phyloP scores from a whole-genome alignment of 2,797 vertebrate genomes.

The Semaprochilodus insignis region DNA sequence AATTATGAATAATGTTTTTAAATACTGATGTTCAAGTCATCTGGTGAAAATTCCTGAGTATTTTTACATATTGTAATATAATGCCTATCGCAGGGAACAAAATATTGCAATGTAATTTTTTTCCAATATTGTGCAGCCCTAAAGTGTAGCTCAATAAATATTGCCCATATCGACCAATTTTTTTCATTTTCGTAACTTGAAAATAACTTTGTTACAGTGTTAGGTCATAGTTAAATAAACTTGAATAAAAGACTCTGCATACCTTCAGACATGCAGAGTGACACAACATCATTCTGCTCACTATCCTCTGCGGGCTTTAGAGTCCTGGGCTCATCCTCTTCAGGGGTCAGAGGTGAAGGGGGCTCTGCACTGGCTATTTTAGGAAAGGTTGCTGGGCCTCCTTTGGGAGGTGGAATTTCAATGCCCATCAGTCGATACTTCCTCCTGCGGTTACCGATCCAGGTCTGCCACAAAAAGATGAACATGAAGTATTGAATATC shows the following conservation, averaged over 20 bases:
- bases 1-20: too few relatives aligned
- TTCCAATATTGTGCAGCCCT: too few relatives aligned
- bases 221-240: background rate
- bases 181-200: background rate
- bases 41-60: too few relatives aligned
- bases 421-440: constrained; percentile 99
- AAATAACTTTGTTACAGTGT: background rate
- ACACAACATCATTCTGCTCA: constrained; percentile 87
- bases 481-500: constrained; percentile 6
- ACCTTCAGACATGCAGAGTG: constrained; percentile 93
- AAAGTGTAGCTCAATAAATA: too few relatives aligned
- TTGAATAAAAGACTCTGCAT: constrained; percentile 18
- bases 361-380: constrained; percentile 79
- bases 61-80: too few relatives aligned
- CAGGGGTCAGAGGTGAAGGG: constrained; percentile 81
- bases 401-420: constrained; percentile 95
- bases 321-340: constrained; percentile 80
- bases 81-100: too few relatives aligned
- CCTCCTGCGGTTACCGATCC: constrained; percentile 98
- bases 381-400: constrained; percentile 92
- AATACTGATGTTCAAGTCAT: too few relatives aligned
- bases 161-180: too few relatives aligned
- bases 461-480: constrained; percentile 82
- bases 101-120: too few relatives aligned
- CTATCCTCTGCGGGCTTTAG: constrained; percentile 86